Base-by-base conservation (phyloP, 2,888 invertebrate species). In the Buathra laborator region DNA sequence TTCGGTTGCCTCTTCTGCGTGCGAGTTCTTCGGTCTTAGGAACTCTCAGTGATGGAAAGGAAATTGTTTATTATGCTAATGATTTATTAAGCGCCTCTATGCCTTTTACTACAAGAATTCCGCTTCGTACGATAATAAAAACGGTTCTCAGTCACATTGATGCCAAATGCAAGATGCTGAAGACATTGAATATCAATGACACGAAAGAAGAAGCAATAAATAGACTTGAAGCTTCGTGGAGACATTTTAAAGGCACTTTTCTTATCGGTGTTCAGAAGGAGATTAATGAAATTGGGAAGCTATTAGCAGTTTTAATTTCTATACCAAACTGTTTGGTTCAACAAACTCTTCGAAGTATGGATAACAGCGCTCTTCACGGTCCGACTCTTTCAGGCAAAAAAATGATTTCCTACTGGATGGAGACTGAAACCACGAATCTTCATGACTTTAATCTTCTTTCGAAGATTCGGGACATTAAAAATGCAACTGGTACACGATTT, bases 341-440 rank as follows among this genome's bases (percentile, higher is more conserved):
- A 44, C 93, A 93, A 86, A 87, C 90, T 75, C 66, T 90, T 4
- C 89, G 89, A 44, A 90, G 92, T 71, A 89, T 90, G 87, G 95
- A 95, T 83, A 89, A 92, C 32, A 93, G 94, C 87, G 87, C 92
- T 37, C 89, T 95, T 9, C 95, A 95, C 87, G 95, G 95, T 6
- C 93, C 94, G 9, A 59, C 87, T 59, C 91, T 95, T 75, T 90
- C 90, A 0, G 95, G 95, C 5, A 91, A 94, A 46, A 95, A 95
- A 90, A 86, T 89, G 3, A 86, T 92, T 1, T 89, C 87, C 6
- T 91, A 86, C 72, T 91, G 89, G 91, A 84, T 91, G 79, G 92
- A 91, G 32, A 86, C 85, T 62, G 87, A 89, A 76, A 75, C 77
- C 56, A 74, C 82, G 43, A 85, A 87, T 19, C 59, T 91, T 1